A percentile compares a stretch with the other conserved stretches of the same genome.
Evolutionary conservation across 2,113 vertebrate species (phyloP).

Genomic region (Bombycilla garrulus): DNA sequence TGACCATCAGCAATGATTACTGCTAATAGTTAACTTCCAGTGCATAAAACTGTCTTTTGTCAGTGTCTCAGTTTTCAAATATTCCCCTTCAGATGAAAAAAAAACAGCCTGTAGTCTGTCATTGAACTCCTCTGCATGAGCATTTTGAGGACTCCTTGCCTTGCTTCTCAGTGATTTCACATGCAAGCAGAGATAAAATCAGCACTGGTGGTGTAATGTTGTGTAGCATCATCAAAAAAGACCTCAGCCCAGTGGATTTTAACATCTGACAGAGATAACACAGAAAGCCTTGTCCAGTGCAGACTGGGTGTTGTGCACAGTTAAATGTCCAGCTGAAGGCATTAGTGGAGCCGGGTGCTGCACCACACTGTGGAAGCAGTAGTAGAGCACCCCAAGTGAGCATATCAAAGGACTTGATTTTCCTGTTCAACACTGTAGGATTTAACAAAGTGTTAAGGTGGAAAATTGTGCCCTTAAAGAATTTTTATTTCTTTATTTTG

Average conservation of each 20-base stretch:
- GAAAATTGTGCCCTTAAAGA: neutral
- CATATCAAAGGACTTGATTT: neutral
- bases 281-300: neutral
- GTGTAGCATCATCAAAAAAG: neutral
- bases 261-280: neutral
- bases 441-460: neutral
- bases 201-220: neutral
- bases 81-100: neutral
- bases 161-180: neutral
- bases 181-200: neutral
- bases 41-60: neutral
- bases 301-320: neutral
- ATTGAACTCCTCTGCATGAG: neutral
- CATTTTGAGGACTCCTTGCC: neutral
- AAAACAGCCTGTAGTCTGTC: neutral
- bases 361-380: fast-evolving
- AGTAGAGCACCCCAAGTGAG: neutral
- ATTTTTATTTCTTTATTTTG: neutral
- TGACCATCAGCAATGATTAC: neutral
- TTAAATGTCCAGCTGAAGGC: neutral
- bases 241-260: neutral
- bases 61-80: neutral
- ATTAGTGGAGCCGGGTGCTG: neutral
- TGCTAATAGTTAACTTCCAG: neutral
- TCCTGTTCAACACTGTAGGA: neutral